Base-by-base conservation (phyloP, 2,797 vertebrate species). In the Stomatorhinus walkeri region DNA sequence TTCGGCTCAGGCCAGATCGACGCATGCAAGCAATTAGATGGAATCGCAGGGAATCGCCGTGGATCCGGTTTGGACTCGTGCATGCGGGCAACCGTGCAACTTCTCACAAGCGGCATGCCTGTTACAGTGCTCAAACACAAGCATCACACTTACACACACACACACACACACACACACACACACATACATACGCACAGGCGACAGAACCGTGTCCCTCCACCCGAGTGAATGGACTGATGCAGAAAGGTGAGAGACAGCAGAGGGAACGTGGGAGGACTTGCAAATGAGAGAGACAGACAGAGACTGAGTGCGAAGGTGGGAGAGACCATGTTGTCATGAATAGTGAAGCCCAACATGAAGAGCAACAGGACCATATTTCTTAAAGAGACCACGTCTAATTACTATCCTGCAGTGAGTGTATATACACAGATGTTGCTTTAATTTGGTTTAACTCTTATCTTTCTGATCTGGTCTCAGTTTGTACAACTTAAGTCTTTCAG, bases 11-110 rank as follows among this genome's bases (percentile, higher is more conserved):
- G 56, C 51, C 89, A 89, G 91, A 92, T 93, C 89, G 89, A 90
- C 64, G 91, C 95, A 96, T 96, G 95, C 95, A 95, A 87, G 64
- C 59, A 51, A 85, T 85, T 87, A 87, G 68, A 28, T 56, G 28
- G 22, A 59, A 51, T 88, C 83, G 87, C 86, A 88, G 89, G 72
- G 91, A 94, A 93, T 61, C 88, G 87, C 52, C 87, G 40, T 49
- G 51, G 51, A 19, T 52, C 22, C 10, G 14, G 64, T 72, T 32
- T 72, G 64, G 10, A 72, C 61, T 16, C 12, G 49, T 36, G 28
- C 61, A 79, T 81, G 40, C n/a, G 1, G 6, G 40, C 10, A 56
- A 14, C 83, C 24, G 43, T 40, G 14, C 59, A 40, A 49, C 32
- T 87, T 40, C 64, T 88, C 16, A 24, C 88, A 61, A 90, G 81